Base-by-base conservation (phyloP, 64 coral and sea anemone species). In the Pocillopora verrucosa region DNA sequence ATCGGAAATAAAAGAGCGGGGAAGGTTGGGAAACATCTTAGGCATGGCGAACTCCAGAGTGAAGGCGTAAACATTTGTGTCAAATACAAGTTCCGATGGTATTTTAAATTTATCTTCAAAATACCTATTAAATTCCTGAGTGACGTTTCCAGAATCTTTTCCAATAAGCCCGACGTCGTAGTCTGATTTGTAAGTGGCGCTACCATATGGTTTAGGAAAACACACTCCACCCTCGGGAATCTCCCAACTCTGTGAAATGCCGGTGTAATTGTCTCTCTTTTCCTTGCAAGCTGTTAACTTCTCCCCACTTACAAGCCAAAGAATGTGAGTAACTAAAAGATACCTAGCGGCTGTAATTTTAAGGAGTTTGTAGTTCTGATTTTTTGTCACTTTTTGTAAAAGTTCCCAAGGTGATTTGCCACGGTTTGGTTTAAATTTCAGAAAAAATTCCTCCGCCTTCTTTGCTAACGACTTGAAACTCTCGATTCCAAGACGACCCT, bases 121-220 rank as follows among this genome's bases (percentile, higher is more conserved):
- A 76, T 88, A 89, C 7, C 7, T 11, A 78, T 93, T 93, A 36
- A 93, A 93, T 26, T 93, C 84, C 69, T 74, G 56, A 0, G 87
- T 84, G 17, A 93, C 37, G 63, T 34, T 35, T 6, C 92, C 92
- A 34, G 92, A 37, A 72, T 82, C 34, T 56, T 83, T 84, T 77
- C 92, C 92, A 69, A 93, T 59, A 2, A 92, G 84, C 36, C 91
- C 91, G 25, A 92, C 91, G 77, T 92, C 91, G 60, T 92, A 88
- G 63, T 92, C 91, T 2, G 91, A 92, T 16, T 75, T 92, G 16
- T 84, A 92, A 38, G 84, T 72, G 22, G 91, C 92, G 26, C 51
- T 86, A 1, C 92, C 92, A 41, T 89, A 90, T 45, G 92, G 92
- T 90, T 25, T 74, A 36, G 92, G 92, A 75, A 80, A 90, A n/a